phyloP scores from a whole-genome alignment of 2,113 vertebrate genomes.

The Proteles cristata region DNA sequence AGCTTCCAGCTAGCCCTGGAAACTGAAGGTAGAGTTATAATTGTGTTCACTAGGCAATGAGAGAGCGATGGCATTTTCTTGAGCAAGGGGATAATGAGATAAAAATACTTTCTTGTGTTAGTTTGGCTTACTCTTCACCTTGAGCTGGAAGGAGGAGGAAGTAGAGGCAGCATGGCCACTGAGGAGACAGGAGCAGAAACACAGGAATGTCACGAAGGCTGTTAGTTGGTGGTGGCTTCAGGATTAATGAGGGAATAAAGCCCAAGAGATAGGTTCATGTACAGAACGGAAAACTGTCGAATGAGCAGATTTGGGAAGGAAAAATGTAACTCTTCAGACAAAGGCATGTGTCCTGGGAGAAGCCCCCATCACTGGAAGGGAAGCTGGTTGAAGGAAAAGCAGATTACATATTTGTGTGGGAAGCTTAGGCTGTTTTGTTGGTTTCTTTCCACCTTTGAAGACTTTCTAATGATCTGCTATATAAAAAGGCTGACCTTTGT shows the following conservation, averaged over 20 bases:
- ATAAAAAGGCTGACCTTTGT: conserved; percentile 56
- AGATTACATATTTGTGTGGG: background rate
- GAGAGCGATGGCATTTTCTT: background rate
- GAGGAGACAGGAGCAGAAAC: background rate
- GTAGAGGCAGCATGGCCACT: background rate
- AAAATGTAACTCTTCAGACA: background rate
- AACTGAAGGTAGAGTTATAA: background rate
- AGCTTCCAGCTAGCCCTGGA: background rate
- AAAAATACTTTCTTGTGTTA: background rate
- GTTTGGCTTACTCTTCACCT: background rate
- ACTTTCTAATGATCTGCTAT: conserved; percentile 62
- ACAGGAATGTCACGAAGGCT: background rate
- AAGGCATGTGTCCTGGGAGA: background rate
- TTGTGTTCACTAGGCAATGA: background rate
- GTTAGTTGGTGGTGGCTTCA: background rate
- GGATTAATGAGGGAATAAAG: background rate
- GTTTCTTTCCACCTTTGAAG: conserved; percentile 47
- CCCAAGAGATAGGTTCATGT: background rate
- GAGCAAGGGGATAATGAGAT: background rate
- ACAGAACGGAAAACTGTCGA: background rate
- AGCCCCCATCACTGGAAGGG: background rate
- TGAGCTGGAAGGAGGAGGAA: background rate
- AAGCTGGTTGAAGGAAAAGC: background rate
- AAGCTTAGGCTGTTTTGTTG: background rate
- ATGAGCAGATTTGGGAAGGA: background rate